Percentiles rank a stretch among this genome's conserved stretches.
Conservation (phyloP, 1,140 invertebrate species). For the Aphaenogaster floridana region DNA sequence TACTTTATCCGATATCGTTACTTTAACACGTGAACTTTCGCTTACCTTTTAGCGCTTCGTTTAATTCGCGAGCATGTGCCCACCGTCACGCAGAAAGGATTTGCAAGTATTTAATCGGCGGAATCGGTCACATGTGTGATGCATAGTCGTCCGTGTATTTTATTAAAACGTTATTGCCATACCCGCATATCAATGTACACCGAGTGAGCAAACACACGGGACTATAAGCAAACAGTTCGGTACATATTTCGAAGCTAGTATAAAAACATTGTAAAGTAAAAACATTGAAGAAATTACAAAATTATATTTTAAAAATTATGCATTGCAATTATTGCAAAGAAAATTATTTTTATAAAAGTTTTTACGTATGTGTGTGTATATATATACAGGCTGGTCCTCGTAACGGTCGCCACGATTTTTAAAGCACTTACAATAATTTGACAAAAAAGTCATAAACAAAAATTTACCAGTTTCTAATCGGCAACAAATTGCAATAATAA, state of each 20-base stretch:
- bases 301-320: not conserved
- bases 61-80: conserved; percentile 51
- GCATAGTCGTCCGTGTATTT: conserved; percentile 39
- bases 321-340: not conserved
- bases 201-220: conserved; percentile 45
- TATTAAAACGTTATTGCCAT: conserved; percentile 48
- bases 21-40: conserved; percentile 54
- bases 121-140: conserved; percentile 37
- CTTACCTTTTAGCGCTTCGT: conserved; percentile 47
- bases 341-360: conserved; percentile 9
- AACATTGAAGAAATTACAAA: conserved; percentile 11
- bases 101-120: conserved; percentile 51
- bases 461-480: too few species aligned
- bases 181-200: conserved; percentile 20
- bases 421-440: too few species aligned
- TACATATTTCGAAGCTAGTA: conserved; percentile 35
- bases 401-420: too few species aligned
- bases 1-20: conserved; percentile 31
- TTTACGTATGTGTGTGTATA: not conserved
- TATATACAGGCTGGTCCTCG: too few species aligned
- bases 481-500: too few species aligned
- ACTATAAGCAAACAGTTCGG: conserved; percentile 49
- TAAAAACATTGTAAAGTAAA: conserved; percentile 29
- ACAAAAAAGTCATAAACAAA: too few species aligned
- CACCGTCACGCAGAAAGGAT: conserved; percentile 56